A percentile compares a stretch with the other conserved stretches of the same genome.
Evolutionary conservation across 2,797 vertebrate species (phyloP).

Genomic region (Mormyrus hasselquistii): DNA sequence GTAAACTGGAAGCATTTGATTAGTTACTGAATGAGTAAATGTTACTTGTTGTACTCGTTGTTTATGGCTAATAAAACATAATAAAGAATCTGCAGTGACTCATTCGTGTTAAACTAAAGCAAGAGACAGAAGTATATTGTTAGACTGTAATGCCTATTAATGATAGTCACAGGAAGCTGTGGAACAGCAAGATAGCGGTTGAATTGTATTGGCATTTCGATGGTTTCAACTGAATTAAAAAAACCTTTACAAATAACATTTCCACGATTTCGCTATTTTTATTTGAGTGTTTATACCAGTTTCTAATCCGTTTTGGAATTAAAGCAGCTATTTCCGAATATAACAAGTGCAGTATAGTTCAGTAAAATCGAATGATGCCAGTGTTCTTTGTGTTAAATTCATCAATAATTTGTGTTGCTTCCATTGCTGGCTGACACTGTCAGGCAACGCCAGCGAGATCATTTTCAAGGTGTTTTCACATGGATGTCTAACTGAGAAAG

Average conservation of each 20-base stretch:
- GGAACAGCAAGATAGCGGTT: neutral
- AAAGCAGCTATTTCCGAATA: neutral
- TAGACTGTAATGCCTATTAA: neutral
- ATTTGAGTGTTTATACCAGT: neutral
- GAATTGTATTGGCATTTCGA: neutral
- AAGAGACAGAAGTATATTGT: neutral
- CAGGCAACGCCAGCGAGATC: neutral
- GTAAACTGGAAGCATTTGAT: neutral
- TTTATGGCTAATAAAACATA: neutral
- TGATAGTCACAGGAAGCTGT: neutral
- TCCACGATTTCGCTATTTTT: neutral
- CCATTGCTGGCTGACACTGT: neutral
- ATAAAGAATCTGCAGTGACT: neutral
- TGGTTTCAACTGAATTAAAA: neutral
- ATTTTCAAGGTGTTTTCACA: neutral
- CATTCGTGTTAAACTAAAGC: neutral
- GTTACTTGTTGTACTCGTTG: neutral
- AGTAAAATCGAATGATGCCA: neutral
- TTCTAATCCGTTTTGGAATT: neutral
- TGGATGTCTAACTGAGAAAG: neutral
- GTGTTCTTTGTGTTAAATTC: neutral
- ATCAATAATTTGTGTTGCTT: neutral
- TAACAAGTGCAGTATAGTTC: neutral
- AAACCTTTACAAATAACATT: neutral
- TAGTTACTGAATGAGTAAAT: neutral